A percentile compares a stretch with the other conserved stretches of the same genome.
phyloP scores from a whole-genome alignment of 2,113 vertebrate genomes.

The Phalacrocorax carbo region DNA sequence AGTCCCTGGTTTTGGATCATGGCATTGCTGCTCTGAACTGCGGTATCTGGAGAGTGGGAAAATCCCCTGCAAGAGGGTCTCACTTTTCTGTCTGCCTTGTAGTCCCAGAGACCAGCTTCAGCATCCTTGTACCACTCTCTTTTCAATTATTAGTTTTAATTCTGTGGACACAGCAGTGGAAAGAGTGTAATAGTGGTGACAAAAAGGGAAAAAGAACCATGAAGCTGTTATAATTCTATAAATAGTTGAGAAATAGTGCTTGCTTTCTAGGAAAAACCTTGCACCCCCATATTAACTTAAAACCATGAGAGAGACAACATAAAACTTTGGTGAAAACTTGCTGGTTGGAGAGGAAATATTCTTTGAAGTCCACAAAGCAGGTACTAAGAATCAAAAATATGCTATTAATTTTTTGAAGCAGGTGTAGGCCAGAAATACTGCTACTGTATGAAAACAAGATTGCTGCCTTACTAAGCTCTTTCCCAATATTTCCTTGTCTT shows the following conservation, averaged over 20 bases:
- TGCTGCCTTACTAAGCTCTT: not conserved
- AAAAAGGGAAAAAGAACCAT: not conserved
- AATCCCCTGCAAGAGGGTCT: not conserved
- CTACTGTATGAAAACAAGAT: not conserved
- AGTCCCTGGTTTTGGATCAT: not conserved
- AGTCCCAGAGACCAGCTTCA: not conserved
- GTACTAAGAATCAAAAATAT: not conserved
- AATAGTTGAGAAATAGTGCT: not conserved
- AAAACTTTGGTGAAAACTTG: constrained; percentile 69
- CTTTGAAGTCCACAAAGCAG: not conserved
- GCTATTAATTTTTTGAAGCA: not conserved
- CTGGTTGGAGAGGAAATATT: constrained; percentile 67
- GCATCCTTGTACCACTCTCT: not conserved
- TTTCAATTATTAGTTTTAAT: not conserved
- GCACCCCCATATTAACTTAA: constrained; percentile 44
- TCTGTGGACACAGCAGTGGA: not conserved
- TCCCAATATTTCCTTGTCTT: not conserved
- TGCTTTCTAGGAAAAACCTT: constrained; percentile 14
- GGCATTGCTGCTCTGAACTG: not conserved
- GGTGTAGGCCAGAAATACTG: not conserved
- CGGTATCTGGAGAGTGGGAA: not conserved
- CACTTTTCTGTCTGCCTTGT: not conserved
- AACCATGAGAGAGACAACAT: not conserved
- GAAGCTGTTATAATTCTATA: not conserved
- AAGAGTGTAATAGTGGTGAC: not conserved